Conservation (phyloP, 1,140 invertebrate species). For the Globodera rostochiensis region DNA sequence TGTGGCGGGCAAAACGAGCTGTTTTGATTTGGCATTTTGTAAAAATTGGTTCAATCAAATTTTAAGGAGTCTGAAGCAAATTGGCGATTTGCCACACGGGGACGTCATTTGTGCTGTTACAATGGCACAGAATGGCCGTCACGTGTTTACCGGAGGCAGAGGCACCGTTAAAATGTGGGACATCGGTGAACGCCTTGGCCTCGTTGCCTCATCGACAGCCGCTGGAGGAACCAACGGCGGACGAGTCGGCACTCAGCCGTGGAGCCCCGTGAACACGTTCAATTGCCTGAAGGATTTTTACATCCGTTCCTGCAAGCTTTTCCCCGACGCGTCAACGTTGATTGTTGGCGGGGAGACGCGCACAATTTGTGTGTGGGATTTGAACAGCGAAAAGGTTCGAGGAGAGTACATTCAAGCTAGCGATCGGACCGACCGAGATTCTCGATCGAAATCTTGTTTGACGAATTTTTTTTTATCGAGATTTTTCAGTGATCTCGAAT, state of each 20-base stretch:
- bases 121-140: conserved; percentile 79
- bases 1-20: neutral
- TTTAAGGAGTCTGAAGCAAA: conserved; percentile 68
- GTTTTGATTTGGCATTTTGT: neutral
- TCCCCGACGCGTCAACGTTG: conserved; percentile 90
- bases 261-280: conserved; percentile 19
- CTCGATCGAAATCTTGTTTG: too few species aligned
- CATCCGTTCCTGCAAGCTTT: conserved; percentile 90
- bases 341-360: conserved; percentile 95
- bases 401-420: too few species aligned
- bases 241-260: conserved; percentile 67
- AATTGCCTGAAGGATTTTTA: conserved; percentile 92
- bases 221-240: conserved; percentile 3
- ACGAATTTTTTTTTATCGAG: too few species aligned
- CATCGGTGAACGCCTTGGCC: conserved; percentile 38
- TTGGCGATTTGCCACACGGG: conserved; percentile 87
- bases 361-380: conserved; percentile 92
- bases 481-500: too few species aligned
- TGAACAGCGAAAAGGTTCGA: conserved; percentile 75
- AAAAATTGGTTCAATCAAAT: neutral
- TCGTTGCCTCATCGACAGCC: conserved; percentile 4
- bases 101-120: conserved; percentile 89
- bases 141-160: conserved; percentile 97
- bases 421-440: too few species aligned
- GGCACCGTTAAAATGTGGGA: conserved; percentile 90